Evolutionary conservation across 1,140 invertebrate species (phyloP).

Genomic region (Galendromus occidentalis): DNA sequence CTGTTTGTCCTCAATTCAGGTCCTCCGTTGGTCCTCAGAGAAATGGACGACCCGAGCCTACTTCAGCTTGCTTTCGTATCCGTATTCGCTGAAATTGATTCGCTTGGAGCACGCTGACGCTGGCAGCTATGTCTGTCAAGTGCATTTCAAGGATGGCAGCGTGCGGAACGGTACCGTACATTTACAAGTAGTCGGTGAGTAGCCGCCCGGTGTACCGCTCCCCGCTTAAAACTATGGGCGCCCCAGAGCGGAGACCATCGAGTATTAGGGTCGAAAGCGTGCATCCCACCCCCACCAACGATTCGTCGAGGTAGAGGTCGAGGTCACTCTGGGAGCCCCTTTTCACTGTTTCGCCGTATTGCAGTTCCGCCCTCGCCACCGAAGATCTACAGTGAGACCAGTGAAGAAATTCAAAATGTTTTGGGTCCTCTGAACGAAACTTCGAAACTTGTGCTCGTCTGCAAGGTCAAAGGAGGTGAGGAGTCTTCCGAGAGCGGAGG

Average conservation of each 20-base stretch:
- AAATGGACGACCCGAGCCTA: slow-evolving; percentile 9
- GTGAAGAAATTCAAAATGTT: not conserved
- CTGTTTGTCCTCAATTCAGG: not conserved
- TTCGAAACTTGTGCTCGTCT: not conserved
- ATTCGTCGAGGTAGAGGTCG: too few species aligned
- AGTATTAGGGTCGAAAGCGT: too few species aligned
- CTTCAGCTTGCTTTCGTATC: slow-evolving; percentile 9
- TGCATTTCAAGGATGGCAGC: slow-evolving; percentile 10
- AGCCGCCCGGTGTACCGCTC: too few species aligned
- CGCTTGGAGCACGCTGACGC: slow-evolving; percentile 2
- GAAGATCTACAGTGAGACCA: not conserved
- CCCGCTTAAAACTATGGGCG: too few species aligned
- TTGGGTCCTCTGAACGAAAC: not conserved
- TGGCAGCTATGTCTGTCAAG: not conserved
- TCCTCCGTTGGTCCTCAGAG: not conserved
- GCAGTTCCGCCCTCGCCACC: not conserved
- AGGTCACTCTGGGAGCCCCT: too few species aligned
- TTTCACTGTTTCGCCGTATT: not conserved
- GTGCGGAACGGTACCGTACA: slow-evolving; percentile 6
- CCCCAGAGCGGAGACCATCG: too few species aligned
- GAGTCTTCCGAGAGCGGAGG: too few species aligned
- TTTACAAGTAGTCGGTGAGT: not conserved
- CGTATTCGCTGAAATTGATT: slow-evolving; percentile 6
- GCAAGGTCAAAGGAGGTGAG: slow-evolving; percentile 8
- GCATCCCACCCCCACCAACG: too few species aligned